Evolutionary conservation across 2,113 vertebrate genomes (phyloP).

Genomic region (Trochalopteron elliotii): DNA sequence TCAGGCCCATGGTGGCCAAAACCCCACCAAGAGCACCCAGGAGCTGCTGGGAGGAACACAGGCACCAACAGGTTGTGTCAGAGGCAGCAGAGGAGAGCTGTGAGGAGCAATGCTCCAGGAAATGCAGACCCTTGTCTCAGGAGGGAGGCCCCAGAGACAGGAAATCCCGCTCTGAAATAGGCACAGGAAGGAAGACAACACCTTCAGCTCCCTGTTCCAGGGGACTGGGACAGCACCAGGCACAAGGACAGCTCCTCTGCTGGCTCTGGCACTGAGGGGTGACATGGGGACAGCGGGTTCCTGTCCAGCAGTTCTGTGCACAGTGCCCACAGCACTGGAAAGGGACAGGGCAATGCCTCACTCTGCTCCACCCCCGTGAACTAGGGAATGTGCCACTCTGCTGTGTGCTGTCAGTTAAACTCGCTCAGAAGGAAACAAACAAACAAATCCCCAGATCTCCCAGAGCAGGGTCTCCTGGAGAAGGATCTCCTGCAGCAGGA

Average conservation of each 20-base stretch:
- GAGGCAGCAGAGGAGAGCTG: neutral
- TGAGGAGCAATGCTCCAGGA: neutral
- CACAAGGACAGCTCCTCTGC: neutral
- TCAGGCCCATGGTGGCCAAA: neutral
- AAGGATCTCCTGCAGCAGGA: neutral
- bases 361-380: neutral
- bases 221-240: neutral
- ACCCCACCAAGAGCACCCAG: neutral
- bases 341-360: neutral
- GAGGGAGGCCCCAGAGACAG: neutral
- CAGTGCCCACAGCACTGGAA: too few relatives aligned
- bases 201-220: accelerated
- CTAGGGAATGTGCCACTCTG: neutral
- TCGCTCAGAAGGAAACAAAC: neutral
- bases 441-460: neutral
- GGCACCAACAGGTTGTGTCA: neutral
- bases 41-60: neutral
- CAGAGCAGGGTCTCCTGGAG: neutral
- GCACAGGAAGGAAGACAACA: neutral
- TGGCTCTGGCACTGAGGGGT: neutral
- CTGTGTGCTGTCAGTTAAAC: neutral
- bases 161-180: neutral
- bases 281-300: accelerated
- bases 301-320: neutral
- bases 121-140: accelerated